Evolutionary conservation across 2,888 invertebrate species (phyloP), one percentile per base, ranked within the genome.

Genomic region (Podabrus alpinus): DNA sequence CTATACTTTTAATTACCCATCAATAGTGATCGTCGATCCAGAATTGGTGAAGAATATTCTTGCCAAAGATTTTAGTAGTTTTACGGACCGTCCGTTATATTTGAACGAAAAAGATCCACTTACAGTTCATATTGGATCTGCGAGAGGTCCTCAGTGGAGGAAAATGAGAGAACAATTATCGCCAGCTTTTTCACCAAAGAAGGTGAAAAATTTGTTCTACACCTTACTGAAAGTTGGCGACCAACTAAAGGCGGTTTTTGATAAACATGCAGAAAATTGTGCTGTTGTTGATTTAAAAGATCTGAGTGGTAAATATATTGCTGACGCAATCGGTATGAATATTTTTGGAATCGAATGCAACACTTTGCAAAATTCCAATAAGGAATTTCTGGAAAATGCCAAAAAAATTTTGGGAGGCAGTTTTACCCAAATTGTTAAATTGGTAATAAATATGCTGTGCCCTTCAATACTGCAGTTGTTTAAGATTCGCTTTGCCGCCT

Each of bases 141-240:
- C 88, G 25, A 86, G 85, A 21, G 89, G 88, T 60, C 85, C 86
- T 0, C 85, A 86, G 1, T 90, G 90, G 90, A 88, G 87, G 76
- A 86, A 85, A 59, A 80, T 90, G 10, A 84, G 90, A 16, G 80
- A 86, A 0, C 88, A 89, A 73, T 83, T 90, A 25, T 88, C 89
- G 0, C 89, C 90, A 0, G 88, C 88, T 0, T 87, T 90, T 78
- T 88, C 21, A 24, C 9, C 21, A 24, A 24, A 24, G 5, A 64
- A 64, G 1, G 0, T 64, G 2, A 64, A 64, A 13, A 17, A 19
- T 4, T 0, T 19, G n/a, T 7, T n/a, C n/a, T 19, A 17, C 0
- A 64, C 3, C 1, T 15, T 19, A n/a, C 7, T 19, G 9, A 13
- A 61, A 17, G 87, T 85, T 59, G 7, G 62, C 9, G n/a, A 64